Evolutionary conservation across 2,888 invertebrate species (phyloP).

Genomic region (Nineta flava): DNA sequence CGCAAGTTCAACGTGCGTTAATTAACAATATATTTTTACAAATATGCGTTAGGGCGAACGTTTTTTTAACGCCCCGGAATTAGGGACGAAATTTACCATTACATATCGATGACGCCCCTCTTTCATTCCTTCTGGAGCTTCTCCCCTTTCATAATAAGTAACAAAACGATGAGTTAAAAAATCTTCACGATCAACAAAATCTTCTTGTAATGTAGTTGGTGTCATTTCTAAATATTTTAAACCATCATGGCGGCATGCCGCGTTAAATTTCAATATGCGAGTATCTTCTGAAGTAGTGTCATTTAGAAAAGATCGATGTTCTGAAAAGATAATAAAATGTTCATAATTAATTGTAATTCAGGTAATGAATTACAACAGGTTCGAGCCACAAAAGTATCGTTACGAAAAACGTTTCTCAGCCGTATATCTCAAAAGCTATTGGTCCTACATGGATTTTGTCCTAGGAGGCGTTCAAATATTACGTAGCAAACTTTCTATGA

Average conservation of each 20-base stretch:
- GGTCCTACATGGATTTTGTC: too few species aligned
- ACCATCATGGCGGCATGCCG: constrained; percentile 51
- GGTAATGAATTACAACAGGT: too few species aligned
- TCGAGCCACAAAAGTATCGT: too few species aligned
- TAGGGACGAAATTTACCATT: constrained; percentile 17
- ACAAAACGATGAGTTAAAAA: constrained; percentile 12
- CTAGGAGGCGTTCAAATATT: too few species aligned
- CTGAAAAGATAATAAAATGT: constrained; percentile 17
- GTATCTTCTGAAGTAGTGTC: constrained; percentile 20
- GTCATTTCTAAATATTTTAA: constrained; percentile 40
- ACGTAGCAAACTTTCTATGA: too few species aligned
- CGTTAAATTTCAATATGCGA: constrained; percentile 32
- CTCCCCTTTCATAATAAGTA: constrained; percentile 17
- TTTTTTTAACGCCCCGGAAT: background rate
- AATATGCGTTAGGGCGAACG: too few species aligned
- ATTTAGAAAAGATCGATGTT: constrained; percentile 25
- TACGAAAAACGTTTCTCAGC: too few species aligned
- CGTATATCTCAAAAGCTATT: too few species aligned
- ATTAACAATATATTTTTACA: too few species aligned
- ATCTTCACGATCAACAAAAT: constrained; percentile 41
- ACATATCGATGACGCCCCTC: constrained; percentile 23
- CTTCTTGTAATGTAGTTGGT: constrained; percentile 34
- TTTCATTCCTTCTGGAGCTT: constrained; percentile 19
- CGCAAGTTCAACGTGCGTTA: too few species aligned
- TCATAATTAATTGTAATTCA: background rate